These are phyloP conservation scores for Aramus guarauna DNA, from an alignment of 2,113 vertebrate genomes.

Conservation along the genomic window DNA sequence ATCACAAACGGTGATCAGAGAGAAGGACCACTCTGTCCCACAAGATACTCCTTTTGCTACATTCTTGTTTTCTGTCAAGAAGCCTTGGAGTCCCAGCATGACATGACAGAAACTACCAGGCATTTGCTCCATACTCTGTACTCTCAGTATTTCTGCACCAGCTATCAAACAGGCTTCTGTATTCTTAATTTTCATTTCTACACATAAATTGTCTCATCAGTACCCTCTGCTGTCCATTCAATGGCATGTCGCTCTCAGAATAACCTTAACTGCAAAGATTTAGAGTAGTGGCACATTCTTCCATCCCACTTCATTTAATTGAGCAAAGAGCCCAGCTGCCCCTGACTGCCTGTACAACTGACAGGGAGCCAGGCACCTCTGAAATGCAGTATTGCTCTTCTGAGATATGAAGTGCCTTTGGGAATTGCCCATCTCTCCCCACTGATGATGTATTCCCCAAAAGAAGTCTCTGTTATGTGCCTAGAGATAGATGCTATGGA, in stretches of 20 bases:
- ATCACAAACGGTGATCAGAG: not conserved
- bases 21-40: not conserved
- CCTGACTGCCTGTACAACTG: not conserved
- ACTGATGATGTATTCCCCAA: accelerated
- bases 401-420: not conserved
- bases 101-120: not conserved
- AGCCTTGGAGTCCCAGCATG: not conserved
- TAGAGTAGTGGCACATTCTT: not conserved
- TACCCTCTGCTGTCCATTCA: constrained; percentile 42
- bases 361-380: not conserved
- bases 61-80: not conserved
- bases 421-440: not conserved
- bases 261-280: not conserved
- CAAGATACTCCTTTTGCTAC: not conserved
- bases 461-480: not conserved
- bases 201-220: constrained; percentile 13
- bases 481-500: not conserved
- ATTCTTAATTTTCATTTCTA: not conserved
- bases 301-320: not conserved
- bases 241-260: not conserved
- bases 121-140: not conserved
- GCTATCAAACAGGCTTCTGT: not conserved
- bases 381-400: not conserved
- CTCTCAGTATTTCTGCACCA: not conserved
- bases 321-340: not conserved